A percentile compares a stretch with the other conserved stretches of the same genome.
Conservation (phyloP, 2,113 vertebrate genomes). For the Pachyramphus minor region DNA sequence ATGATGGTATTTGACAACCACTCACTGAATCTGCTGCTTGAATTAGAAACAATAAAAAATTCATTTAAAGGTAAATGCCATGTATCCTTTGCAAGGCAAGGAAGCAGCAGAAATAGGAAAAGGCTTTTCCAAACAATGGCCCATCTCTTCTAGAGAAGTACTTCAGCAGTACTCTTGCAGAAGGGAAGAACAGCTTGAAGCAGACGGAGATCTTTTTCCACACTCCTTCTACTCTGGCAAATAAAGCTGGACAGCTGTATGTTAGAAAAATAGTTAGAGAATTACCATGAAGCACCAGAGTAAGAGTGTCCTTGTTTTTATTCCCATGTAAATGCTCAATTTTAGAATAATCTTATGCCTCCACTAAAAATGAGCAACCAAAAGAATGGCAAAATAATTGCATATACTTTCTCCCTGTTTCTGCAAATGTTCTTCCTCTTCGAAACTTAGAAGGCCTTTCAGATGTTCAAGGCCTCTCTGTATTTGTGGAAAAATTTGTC, state of each 20-base stretch:
- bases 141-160: background rate
- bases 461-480: background rate
- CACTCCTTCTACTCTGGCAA: background rate
- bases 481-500: background rate
- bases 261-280: background rate
- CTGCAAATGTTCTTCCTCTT: background rate
- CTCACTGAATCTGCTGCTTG: background rate
- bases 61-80: background rate
- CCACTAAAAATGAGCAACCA: background rate
- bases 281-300: background rate
- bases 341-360: background rate
- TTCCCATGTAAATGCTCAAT: background rate
- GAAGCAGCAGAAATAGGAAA: background rate
- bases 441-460: background rate
- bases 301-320: background rate
- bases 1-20: background rate
- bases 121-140: background rate
- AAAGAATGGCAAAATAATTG: background rate
- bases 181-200: background rate
- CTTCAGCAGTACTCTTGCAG: background rate
- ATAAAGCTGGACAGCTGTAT: background rate
- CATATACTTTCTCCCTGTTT: background rate
- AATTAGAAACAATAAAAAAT: background rate
- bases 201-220: background rate
- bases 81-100: background rate